Evolutionary conservation across 2,113 vertebrate genomes (phyloP).

Genomic region (Tichodroma muraria): DNA sequence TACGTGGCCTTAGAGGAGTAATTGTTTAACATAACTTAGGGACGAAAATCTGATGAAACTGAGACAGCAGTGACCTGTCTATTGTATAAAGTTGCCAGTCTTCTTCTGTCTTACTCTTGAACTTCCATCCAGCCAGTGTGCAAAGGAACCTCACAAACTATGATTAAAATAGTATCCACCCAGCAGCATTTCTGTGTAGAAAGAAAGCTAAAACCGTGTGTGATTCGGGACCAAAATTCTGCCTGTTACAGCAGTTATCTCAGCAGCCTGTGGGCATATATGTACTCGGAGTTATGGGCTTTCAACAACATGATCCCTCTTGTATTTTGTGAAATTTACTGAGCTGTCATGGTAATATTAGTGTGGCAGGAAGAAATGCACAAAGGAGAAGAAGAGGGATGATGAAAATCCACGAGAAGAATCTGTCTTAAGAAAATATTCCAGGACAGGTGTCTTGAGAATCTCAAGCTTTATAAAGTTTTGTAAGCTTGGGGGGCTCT

Average conservation of each 20-base stretch:
- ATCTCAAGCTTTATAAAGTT: not conserved
- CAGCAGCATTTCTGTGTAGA: not conserved
- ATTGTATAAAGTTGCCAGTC: not conserved
- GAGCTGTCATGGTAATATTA: not conserved
- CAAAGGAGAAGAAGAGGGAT: not conserved
- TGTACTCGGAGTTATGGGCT: constrained; percentile 5
- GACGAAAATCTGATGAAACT: not conserved
- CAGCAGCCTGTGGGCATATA: constrained; percentile 24
- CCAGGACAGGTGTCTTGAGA: constrained; percentile 1
- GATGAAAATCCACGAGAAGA: not conserved
- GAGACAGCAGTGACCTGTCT: not conserved
- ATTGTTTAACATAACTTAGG: not conserved
- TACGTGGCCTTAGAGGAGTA: not conserved
- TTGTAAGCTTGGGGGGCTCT: not conserved
- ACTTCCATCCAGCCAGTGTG: not conserved
- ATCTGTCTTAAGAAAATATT: not conserved
- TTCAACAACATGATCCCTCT: constrained; percentile 30
- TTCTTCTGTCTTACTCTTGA: not conserved
- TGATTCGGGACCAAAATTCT: not conserved
- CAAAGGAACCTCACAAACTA: not conserved
- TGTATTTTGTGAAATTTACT: constrained; percentile 43
- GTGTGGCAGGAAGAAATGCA: not conserved
- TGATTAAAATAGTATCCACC: not conserved
- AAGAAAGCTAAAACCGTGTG: not conserved
- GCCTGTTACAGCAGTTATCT: constrained; percentile 1